Conservation (phyloP, 92 coral and sea anemone species). For the Heteractis magnifica region DNA sequence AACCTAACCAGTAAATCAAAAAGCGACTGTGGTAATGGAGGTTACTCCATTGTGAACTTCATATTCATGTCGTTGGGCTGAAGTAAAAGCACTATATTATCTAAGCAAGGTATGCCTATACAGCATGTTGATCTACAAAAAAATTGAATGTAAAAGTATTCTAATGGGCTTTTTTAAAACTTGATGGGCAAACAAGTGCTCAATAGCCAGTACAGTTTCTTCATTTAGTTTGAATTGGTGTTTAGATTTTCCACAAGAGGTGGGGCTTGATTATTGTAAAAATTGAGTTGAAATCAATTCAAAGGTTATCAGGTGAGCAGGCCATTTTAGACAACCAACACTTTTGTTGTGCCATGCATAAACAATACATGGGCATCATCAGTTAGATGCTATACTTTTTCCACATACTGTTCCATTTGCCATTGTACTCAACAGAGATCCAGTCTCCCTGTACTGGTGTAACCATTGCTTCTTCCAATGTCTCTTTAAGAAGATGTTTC, state of each 20-base stretch:
- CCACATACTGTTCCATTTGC: constrained; percentile 24
- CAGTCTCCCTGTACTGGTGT: constrained; percentile 4
- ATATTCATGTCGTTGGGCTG: background rate
- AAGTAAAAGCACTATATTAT: too few relatives aligned
- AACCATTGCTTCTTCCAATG: constrained; percentile 32
- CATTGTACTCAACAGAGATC: background rate
- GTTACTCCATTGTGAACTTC: background rate
- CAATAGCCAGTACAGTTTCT: background rate
- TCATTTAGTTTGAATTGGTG: background rate
- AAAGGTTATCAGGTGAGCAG: constrained; percentile 12
- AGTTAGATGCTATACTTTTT: constrained; percentile 9
- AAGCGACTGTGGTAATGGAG: background rate
- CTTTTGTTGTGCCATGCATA: background rate
- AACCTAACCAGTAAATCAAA: background rate
- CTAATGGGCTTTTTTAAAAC: too few relatives aligned
- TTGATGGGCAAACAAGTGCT: background rate
- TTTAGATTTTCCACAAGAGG: background rate
- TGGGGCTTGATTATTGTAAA: background rate
- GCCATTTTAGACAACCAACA: constrained; percentile 16
- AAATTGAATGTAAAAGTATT: background rate
- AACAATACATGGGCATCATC: constrained; percentile 26
- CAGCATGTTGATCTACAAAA: background rate
- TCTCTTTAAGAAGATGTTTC: constrained; percentile 17
- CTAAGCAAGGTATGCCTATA: background rate
- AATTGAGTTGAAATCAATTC: background rate